Evolutionary conservation across 2,888 invertebrate genomes (phyloP).

Genomic region (Noctuana brunneofusca): DNA sequence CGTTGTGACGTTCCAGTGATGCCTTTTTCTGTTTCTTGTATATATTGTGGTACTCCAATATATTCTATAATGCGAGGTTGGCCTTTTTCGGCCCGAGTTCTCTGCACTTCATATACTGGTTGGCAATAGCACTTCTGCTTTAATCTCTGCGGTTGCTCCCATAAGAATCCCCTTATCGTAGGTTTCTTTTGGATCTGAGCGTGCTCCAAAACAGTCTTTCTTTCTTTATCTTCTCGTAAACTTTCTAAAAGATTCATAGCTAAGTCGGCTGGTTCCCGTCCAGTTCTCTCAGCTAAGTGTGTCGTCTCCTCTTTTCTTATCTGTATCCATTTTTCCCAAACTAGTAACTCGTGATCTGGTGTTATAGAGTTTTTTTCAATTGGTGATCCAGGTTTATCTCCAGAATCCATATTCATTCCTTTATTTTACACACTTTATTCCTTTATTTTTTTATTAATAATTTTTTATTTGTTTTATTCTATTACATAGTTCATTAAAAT

Average conservation of each 20-base stretch:
- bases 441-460: too few relatives aligned
- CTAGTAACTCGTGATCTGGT: constrained; percentile 60
- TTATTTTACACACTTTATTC: not conserved
- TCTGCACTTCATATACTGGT: constrained; percentile 63
- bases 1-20: constrained; percentile 53
- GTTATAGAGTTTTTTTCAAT: constrained; percentile 42
- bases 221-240: constrained; percentile 61
- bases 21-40: constrained; percentile 63
- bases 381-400: constrained; percentile 26
- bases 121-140: constrained; percentile 58
- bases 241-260: constrained; percentile 65
- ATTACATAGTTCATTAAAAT: not conserved
- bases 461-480: too few relatives aligned
- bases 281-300: constrained; percentile 49
- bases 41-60: constrained; percentile 59
- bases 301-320: constrained; percentile 62
- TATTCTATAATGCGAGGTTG: constrained; percentile 60
- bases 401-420: constrained; percentile 35
- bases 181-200: constrained; percentile 61
- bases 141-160: constrained; percentile 62
- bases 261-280: constrained; percentile 59
- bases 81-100: constrained; percentile 62
- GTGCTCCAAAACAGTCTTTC: constrained; percentile 61
- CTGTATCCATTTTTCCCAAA: constrained; percentile 73
- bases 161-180: constrained; percentile 53